Conservation (phyloP, 2,888 invertebrate species). For the Agonopterix subpropinquella region DNA sequence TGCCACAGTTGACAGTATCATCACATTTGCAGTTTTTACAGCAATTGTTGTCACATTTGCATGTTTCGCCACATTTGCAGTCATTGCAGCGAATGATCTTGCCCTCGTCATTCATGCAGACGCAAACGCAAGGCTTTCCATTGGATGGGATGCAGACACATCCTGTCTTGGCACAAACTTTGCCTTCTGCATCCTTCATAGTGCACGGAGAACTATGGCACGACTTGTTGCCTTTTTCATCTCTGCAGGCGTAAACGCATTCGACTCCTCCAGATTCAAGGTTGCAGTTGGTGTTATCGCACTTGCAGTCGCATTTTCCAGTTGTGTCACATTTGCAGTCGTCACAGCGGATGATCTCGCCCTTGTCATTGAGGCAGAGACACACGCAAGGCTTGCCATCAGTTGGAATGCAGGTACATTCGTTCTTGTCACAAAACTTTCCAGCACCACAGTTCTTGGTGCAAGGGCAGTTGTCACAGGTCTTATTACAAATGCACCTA, state of each 20-base stretch:
- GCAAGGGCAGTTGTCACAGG: conserved; percentile 6
- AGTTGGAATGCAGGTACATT: conserved; percentile 19
- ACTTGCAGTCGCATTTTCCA: conserved; percentile 13
- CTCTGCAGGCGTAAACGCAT: conserved; percentile 22
- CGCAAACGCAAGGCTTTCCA: conserved; percentile 8
- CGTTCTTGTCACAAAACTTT: conserved; percentile 11
- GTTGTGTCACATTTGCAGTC: conserved; percentile 9
- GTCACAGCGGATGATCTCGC: conserved; percentile 19
- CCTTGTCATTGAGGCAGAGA: conserved; percentile 17
- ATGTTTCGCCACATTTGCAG: conserved; percentile 5
- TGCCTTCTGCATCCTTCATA: too few relatives aligned
- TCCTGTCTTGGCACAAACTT: conserved; percentile 1
- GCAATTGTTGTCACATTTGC: neutral
- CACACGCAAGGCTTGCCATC: conserved; percentile 23
- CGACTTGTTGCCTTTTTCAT: conserved; percentile 9
- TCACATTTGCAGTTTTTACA: conserved; percentile 3
- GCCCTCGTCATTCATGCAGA: too few relatives aligned
- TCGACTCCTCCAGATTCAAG: too few relatives aligned
- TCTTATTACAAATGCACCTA: conserved; percentile 15
- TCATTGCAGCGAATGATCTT: conserved; percentile 8
- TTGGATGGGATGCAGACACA: conserved; percentile 14
- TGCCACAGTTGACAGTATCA: conserved; percentile 1
- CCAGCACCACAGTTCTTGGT: neutral
- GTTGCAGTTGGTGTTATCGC: too few relatives aligned
- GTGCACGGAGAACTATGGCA: too few relatives aligned